Percentiles rank a stretch among this genome's conserved stretches.
Conservation (phyloP, 2,113 vertebrate genomes). For the Odontesthes bonariensis region DNA sequence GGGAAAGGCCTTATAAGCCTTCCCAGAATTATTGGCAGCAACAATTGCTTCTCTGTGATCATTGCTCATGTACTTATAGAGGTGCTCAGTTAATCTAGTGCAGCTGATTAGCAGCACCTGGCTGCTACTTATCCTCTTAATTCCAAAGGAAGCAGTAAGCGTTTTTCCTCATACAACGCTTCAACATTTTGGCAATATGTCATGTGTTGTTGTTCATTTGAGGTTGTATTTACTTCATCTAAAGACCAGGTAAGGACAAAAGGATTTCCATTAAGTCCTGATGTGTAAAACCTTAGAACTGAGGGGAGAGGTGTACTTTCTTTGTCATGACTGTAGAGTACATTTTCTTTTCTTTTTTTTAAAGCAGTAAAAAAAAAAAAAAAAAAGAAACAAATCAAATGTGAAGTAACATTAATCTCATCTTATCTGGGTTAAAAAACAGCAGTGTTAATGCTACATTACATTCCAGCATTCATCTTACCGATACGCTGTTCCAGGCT, state of each 20-base stretch:
- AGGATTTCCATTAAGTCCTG: too few relatives aligned
- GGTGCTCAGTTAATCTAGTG: neutral
- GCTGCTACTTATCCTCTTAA: neutral
- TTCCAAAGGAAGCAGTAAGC: too few relatives aligned
- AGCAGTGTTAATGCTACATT: too few relatives aligned
- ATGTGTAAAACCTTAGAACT: too few relatives aligned
- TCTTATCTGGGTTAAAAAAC: neutral
- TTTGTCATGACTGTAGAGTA: too few relatives aligned
- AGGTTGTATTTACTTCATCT: neutral
- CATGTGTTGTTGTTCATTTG: neutral
- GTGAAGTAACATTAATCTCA: too few relatives aligned
- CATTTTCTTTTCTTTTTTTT: too few relatives aligned
- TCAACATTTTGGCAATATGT: neutral
- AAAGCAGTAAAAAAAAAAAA: too few relatives aligned
- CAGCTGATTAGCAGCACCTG: neutral
- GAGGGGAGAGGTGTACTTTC: too few relatives aligned
- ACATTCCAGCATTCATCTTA: conserved; percentile 35
- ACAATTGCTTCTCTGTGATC: neutral
- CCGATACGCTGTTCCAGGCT: conserved; percentile 87
- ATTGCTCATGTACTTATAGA: neutral
- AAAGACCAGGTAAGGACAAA: neutral
- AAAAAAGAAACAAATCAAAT: neutral
- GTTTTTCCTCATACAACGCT: too few relatives aligned
- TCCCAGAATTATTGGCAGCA: neutral
- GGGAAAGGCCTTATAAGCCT: neutral